These are phyloP conservation scores for Gorilla gorilla DNA, from an alignment of 2,113 vertebrate genomes.

Conservation along the genomic window DNA sequence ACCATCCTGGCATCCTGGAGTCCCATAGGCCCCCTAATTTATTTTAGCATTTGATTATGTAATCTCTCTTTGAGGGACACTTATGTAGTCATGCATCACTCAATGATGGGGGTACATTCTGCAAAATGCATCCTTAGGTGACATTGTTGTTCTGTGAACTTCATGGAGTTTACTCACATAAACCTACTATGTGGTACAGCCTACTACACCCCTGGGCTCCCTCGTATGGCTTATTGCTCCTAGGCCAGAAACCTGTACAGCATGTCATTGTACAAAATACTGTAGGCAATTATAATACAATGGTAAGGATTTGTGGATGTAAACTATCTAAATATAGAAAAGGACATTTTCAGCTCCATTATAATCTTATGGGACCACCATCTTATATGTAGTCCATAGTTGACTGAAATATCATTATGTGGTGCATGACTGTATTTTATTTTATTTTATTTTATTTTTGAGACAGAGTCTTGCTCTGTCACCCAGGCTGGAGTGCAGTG, in stretches of 20 bases:
- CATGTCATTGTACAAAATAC: background rate
- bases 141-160: background rate
- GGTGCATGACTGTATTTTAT: background rate
- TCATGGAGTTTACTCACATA: background rate
- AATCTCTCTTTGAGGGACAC: background rate
- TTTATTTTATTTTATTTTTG: too few relatives aligned
- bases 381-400: background rate
- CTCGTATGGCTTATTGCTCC: background rate
- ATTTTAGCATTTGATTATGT: background rate
- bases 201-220: background rate
- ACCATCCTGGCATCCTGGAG: fast-evolving
- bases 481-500: too few relatives aligned
- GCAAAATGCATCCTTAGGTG: background rate
- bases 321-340: background rate
- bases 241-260: background rate
- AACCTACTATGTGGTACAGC: background rate
- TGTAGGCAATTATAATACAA: background rate
- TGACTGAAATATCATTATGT: background rate
- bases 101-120: background rate
- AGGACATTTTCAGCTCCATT: background rate
- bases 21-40: background rate
- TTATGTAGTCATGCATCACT: background rate
- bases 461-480: too few relatives aligned
- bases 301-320: background rate
- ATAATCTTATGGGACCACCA: background rate